Evolutionary conservation across 2,888 invertebrate species (phyloP).

Genomic region (Cosmorhoe ocellata): DNA sequence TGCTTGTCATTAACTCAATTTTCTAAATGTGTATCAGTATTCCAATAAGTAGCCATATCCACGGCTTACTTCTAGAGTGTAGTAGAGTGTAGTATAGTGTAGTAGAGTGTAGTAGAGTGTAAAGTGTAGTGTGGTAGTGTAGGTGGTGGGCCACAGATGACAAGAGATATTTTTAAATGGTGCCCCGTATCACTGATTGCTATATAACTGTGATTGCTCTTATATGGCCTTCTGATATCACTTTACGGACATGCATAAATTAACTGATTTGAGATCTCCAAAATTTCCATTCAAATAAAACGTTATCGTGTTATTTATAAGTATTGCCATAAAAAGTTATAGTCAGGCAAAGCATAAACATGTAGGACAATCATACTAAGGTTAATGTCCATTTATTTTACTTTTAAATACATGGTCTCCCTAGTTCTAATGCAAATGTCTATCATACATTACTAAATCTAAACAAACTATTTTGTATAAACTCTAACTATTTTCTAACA

Average conservation of each 20-base stretch:
- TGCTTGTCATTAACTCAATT: no score
- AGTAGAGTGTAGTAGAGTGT: no score
- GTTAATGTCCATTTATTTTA: conserved; percentile 47
- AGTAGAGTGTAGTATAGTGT: no score
- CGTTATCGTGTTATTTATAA: not conserved
- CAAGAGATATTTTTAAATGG: no score
- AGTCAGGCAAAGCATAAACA: conserved; percentile 10
- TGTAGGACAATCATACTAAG: conserved; percentile 7
- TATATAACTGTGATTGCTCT: conserved; percentile 9
- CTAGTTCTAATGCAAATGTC: conserved; percentile 64
- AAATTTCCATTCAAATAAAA: conserved; percentile 11
- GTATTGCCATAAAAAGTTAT: not conserved
- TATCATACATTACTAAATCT: conserved; percentile 74
- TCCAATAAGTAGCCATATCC: no score
- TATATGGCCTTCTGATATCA: conserved; percentile 74
- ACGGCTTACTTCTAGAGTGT: no score
- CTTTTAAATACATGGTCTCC: conserved; percentile 60
- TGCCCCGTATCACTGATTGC: no score
- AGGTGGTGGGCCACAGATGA: no score
- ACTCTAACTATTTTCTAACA: conserved; percentile 76
- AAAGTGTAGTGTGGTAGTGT: no score
- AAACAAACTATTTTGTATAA: conserved; percentile 77
- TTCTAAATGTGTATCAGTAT: no score
- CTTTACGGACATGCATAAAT: conserved; percentile 51
- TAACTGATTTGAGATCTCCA: conserved; percentile 21